Conservation (phyloP, 2,888 invertebrate genomes). For the Entomobrya proxima region DNA sequence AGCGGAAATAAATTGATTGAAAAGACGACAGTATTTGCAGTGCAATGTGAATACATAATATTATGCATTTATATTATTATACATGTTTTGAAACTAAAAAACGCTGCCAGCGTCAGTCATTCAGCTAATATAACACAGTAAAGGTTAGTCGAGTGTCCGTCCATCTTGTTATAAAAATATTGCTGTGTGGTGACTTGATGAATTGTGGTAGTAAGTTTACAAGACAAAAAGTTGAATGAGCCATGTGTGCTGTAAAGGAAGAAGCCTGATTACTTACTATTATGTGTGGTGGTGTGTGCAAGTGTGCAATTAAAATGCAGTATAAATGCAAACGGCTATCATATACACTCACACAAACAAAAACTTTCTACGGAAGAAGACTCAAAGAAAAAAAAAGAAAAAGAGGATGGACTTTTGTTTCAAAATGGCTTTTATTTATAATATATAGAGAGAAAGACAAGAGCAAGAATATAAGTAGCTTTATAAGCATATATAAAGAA, state of each 20-base stretch:
- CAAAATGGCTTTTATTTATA: background rate
- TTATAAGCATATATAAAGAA: background rate
- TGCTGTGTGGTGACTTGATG: background rate
- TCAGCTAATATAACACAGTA: no score
- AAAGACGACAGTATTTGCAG: background rate
- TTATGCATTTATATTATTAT: background rate
- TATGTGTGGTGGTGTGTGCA: background rate
- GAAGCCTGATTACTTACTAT: background rate
- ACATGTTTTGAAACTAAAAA: no score
- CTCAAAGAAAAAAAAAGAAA: no score
- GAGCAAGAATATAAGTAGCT: background rate
- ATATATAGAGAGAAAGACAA: background rate
- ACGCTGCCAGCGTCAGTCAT: no score
- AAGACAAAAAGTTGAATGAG: constrained; percentile 23
- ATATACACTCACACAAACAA: background rate
- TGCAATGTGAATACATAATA: background rate
- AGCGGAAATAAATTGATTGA: constrained; percentile 34
- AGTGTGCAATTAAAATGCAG: constrained; percentile 35
- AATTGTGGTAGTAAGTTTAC: background rate
- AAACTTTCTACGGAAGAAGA: constrained; percentile 57
- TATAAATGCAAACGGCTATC: background rate
- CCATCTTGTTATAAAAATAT: no score
- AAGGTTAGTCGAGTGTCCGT: no score
- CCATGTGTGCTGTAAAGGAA: background rate
- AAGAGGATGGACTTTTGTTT: background rate